Conservation (phyloP, 2,888 invertebrate genomes). For the Bedellia somnulentella region DNA sequence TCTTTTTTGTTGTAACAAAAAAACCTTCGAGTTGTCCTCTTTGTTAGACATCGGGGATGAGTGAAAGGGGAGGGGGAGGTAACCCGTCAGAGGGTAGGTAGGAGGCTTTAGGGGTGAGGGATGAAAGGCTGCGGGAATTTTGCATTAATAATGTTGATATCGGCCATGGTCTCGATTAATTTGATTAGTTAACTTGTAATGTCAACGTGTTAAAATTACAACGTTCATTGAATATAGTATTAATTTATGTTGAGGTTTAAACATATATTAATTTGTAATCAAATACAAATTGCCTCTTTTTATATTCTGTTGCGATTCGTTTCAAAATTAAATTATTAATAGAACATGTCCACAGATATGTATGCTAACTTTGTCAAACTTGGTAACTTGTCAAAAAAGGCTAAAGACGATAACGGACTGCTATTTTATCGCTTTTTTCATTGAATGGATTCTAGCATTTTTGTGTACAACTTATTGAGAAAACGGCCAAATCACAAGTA, state of each 20-base stretch:
- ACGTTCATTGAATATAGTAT: not conserved
- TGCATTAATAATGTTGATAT: constrained; percentile 61
- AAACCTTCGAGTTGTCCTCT: constrained; percentile 18
- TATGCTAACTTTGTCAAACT: too few species aligned
- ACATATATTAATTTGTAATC: too few species aligned
- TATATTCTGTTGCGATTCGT: too few species aligned
- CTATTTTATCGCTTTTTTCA: too few species aligned
- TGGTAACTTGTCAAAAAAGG: too few species aligned
- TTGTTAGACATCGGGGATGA: constrained; percentile 29
- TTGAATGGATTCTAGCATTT: too few species aligned
- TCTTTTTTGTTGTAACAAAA: constrained; percentile 8
- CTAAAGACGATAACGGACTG: too few species aligned
- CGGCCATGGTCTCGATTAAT: constrained; percentile 50
- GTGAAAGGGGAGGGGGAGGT: constrained; percentile 14
- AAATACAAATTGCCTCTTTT: too few species aligned
- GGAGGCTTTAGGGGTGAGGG: constrained; percentile 14
- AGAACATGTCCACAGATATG: too few species aligned
- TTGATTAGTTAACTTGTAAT: constrained; percentile 31
- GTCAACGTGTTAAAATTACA: constrained; percentile 19
- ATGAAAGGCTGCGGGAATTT: constrained; percentile 26
- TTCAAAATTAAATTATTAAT: too few species aligned
- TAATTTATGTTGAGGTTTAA: not conserved
- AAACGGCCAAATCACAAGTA: too few species aligned
- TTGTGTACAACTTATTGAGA: too few species aligned
- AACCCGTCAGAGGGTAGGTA: constrained; percentile 11